Evolutionary conservation across 2,113 vertebrate genomes (phyloP).

Genomic region (Xyrauchen texanus): DNA sequence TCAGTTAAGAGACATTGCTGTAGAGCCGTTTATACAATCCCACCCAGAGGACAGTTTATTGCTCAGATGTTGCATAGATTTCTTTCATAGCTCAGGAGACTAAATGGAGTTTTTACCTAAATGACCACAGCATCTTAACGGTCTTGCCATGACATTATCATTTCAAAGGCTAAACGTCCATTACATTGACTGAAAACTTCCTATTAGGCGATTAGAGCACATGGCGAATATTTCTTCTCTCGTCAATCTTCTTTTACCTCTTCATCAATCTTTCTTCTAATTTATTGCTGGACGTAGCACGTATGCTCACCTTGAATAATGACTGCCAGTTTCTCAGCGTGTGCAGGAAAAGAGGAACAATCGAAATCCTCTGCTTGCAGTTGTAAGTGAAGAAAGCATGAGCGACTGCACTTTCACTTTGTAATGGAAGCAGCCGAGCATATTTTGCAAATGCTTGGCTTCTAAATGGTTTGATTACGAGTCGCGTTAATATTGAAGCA

Average conservation of each 20-base stretch:
- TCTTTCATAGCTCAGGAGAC: no score
- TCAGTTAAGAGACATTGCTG: neutral
- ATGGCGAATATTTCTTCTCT: constrained; percentile 29
- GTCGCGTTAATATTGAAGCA: constrained; percentile 68
- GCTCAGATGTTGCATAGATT: no score
- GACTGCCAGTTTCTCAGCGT: constrained; percentile 34
- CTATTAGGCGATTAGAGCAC: constrained; percentile 38
- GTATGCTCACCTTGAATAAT: constrained; percentile 45
- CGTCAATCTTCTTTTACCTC: constrained; percentile 36
- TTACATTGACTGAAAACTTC: constrained; percentile 4
- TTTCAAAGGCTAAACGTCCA: neutral
- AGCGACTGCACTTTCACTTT: constrained; percentile 57
- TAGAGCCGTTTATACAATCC: neutral
- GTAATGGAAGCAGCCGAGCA: constrained; percentile 70
- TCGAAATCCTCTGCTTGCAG: constrained; percentile 51
- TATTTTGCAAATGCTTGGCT: constrained; percentile 68
- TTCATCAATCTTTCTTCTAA: constrained; percentile 43
- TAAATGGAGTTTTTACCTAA: no score
- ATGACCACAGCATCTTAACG: neutral
- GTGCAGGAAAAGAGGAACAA: constrained; percentile 25
- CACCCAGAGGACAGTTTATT: no score
- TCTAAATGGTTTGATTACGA: constrained; percentile 78
- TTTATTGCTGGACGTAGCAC: constrained; percentile 49
- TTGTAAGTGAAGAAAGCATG: constrained; percentile 68
- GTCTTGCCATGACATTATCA: neutral